Conservation (phyloP, 64 coral and sea anemone species). For the Pocillopora damicornis region DNA sequence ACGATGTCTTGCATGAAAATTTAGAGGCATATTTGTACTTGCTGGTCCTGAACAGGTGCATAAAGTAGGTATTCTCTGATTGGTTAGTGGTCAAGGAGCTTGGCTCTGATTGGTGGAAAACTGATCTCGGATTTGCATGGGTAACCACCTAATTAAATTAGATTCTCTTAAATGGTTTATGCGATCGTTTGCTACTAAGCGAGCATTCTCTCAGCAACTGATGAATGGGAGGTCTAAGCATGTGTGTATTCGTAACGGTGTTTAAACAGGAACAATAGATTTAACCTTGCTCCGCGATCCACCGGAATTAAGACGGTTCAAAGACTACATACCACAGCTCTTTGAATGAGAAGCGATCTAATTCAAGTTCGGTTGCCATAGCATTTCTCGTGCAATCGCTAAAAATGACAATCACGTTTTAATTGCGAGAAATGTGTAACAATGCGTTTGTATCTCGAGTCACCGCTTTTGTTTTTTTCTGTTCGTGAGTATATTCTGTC, state of each 20-base stretch:
- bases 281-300: slow-evolving; percentile 11
- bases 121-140: slow-evolving; percentile 22
- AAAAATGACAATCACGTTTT: slow-evolving; percentile 12
- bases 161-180: slow-evolving; percentile 21
- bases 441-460: not conserved
- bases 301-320: slow-evolving; percentile 5
- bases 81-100: slow-evolving; percentile 12
- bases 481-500: not conserved
- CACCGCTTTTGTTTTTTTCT: not conserved
- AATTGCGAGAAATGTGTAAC: slow-evolving; percentile 10
- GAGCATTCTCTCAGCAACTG: slow-evolving; percentile 29
- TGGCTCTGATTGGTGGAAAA: not conserved
- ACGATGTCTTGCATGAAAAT: slow-evolving; percentile 9
- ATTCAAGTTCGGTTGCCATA: slow-evolving; percentile 31
- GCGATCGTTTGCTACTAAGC: not conserved
- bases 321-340: slow-evolving; percentile 1
- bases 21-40: slow-evolving; percentile 27
- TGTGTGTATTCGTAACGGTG: slow-evolving; percentile 37
- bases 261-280: slow-evolving; percentile 33
- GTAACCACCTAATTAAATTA: slow-evolving; percentile 26
- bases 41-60: slow-evolving; percentile 38
- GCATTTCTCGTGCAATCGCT: slow-evolving; percentile 30
- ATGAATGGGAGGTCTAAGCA: not conserved
- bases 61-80: not conserved
- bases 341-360: slow-evolving; percentile 28